Base-by-base conservation (phyloP, 1,140 invertebrate species). In the Drosophila eugracilis region DNA sequence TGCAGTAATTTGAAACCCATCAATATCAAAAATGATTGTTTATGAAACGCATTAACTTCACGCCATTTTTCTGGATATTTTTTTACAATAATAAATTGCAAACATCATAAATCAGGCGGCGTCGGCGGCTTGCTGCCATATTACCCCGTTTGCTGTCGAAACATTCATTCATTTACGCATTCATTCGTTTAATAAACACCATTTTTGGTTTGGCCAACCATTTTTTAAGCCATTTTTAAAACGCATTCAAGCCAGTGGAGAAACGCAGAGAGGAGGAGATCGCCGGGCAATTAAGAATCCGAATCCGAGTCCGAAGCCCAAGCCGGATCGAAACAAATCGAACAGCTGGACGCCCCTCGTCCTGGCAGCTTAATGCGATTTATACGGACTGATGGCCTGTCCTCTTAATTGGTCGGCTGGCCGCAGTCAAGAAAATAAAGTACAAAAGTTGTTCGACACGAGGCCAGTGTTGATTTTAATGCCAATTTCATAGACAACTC, bases 371-470 rank as follows among this genome's bases (percentile, higher is more conserved):
- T 86, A 88, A 88, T 88, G 83, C 83, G 83, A 88, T 88, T 88
- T 88, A 88, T 88, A 88, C 83, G 84, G 78, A 88, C 83, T 88
- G 48, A 54, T 53, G 73, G 70, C 70, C 73, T 67, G 74, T 77
- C 55, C 74, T 81, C 78, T 88, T 86, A 88, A 86, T 88, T 86
- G 83, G 73, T 86, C 78, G 81, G 81, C 81, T 75, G 83, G 83
- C 81, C 81, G 81, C 81, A 86, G 81, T 74, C 77, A 86, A 86
- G 81, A 86, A 86, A 86, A 86, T 86, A 88, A 86, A 88, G 83
- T 81, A 78, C 74, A 73, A 50, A 53, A 69, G 58, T 84, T 84
- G 79, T 84, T 47, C 59, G 26, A 84, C 75, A 84, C 77, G 75
- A 41, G 65, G 58, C 50, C 48, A 26, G 21, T 50, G 70, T 75